Percentiles rank a stretch among this genome's conserved stretches.
phyloP scores from a whole-genome alignment of 2,797 vertebrate genomes.

The Echeneis naucrates region DNA sequence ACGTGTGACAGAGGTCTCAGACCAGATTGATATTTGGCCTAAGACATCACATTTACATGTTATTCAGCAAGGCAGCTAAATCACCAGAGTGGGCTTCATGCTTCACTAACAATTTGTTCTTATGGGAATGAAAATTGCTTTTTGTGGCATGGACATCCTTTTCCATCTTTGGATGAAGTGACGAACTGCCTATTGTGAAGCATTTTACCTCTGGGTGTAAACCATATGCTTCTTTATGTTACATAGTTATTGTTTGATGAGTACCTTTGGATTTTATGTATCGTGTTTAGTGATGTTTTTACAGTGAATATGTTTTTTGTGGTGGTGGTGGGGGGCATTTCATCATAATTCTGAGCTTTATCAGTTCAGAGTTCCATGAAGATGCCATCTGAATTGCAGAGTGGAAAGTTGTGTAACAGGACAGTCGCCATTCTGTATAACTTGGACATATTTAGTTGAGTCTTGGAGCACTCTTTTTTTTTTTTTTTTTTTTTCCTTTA shows the following conservation, averaged over 20 bases:
- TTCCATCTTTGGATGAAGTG: conserved; percentile 22
- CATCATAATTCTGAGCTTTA: conserved; percentile 29
- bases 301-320: conserved; percentile 16
- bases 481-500: conserved; percentile 41
- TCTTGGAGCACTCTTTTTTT: conserved; percentile 34
- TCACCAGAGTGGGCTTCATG: conserved; percentile 44
- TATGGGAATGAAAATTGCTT: not conserved
- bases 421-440: conserved; percentile 32
- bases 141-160: conserved; percentile 7
- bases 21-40: conserved; percentile 47
- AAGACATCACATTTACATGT: conserved; percentile 37
- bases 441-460: conserved; percentile 45
- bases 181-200: conserved; percentile 9
- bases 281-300: conserved; percentile 27
- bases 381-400: conserved; percentile 28
- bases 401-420: conserved; percentile 41
- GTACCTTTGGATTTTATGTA: conserved; percentile 28
- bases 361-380: conserved; percentile 34
- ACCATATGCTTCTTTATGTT: conserved; percentile 21
- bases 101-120: conserved; percentile 33
- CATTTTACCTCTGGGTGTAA: conserved; percentile 4
- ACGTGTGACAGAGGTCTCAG: conserved; percentile 34
- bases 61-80: conserved; percentile 43
- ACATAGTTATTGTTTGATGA: conserved; percentile 30
- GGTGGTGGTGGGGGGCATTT: conserved; percentile 35